phyloP scores from a whole-genome alignment of 1,140 invertebrate species.

The Drosophila murphyi region DNA sequence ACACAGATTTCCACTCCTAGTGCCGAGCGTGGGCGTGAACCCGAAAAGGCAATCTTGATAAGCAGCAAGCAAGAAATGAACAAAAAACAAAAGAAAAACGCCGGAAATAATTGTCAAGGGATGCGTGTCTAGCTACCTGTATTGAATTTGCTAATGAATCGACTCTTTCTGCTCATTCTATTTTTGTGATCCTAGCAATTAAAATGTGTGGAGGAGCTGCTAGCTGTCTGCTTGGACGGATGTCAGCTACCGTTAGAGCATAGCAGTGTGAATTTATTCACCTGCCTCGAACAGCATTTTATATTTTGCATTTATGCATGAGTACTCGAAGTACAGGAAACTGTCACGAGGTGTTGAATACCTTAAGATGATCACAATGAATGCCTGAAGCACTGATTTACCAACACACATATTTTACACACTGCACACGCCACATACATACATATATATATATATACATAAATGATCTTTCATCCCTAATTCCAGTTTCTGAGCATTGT shows the following conservation, averaged over 20 bases:
- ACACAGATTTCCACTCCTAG: conserved; percentile 13
- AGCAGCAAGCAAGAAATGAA: conserved; percentile 25
- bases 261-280: conserved; percentile 72
- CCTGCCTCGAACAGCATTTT: conserved; percentile 20
- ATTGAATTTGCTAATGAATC: conserved; percentile 62
- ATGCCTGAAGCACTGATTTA: conserved; percentile 31
- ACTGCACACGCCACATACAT: conserved; percentile 30
- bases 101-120: conserved; percentile 79
- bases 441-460: background rate
- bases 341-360: conserved; percentile 63
- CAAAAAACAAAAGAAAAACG: conserved; percentile 22
- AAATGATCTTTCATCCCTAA: conserved; percentile 36
- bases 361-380: conserved; percentile 30
- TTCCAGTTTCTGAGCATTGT: conserved; percentile 52
- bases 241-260: conserved; percentile 70
- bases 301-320: conserved; percentile 56
- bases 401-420: conserved; percentile 25
- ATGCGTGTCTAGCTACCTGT: conserved; percentile 60
- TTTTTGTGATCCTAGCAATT: conserved; percentile 46
- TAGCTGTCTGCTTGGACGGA: conserved; percentile 36
- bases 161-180: conserved; percentile 19
- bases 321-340: conserved; percentile 52
- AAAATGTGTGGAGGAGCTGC: conserved; percentile 34
- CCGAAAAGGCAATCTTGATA: conserved; percentile 66
- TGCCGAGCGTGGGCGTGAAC: conserved; percentile 53